Evolutionary conservation across 2,888 invertebrate species (phyloP).

Genomic region (Drosophila nr. perissopoda): DNA sequence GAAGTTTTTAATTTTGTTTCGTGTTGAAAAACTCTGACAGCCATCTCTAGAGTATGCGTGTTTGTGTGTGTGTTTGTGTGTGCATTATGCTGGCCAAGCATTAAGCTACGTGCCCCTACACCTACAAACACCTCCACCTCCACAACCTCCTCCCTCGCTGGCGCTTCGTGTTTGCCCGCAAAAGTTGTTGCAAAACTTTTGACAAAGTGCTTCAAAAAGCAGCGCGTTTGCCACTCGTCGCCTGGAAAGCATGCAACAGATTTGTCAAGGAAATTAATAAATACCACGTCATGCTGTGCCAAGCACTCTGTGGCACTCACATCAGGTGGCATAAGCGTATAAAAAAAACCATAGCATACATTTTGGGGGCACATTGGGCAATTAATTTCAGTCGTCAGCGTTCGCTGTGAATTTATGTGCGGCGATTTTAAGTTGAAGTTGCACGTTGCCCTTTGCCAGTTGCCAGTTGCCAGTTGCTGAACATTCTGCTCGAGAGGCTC

Average conservation of each 20-base stretch:
- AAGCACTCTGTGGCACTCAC: not conserved
- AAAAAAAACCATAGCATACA: conserved; percentile 48
- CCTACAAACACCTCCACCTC: conserved; percentile 8
- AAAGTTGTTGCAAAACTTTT: conserved; percentile 80
- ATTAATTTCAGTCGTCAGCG: conserved; percentile 47
- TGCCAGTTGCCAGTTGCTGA: conserved; percentile 6
- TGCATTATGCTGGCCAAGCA: conserved; percentile 48
- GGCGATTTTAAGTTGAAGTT: conserved; percentile 38
- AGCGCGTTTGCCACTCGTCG: conserved; percentile 57
- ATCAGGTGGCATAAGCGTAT: conserved; percentile 35
- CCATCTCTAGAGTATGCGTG: conserved; percentile 11
- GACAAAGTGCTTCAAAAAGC: conserved; percentile 75
- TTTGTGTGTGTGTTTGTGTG: conserved; percentile 15
- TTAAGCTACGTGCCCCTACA: conserved; percentile 58
- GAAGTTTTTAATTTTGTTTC: not conserved
- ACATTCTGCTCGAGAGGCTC: conserved; percentile 38
- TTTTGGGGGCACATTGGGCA: conserved; percentile 45
- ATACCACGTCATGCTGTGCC: conserved; percentile 74
- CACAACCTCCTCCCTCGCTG: not conserved
- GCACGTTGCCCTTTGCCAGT: not conserved
- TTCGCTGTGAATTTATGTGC: conserved; percentile 43
- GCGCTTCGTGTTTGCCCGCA: conserved; percentile 23
- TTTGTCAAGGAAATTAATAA: conserved; percentile 83
- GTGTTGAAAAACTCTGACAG: not conserved
- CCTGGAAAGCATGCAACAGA: conserved; percentile 72